Evolutionary conservation across 2,888 invertebrate species (phyloP).

Genomic region (Xiphydria camelus): DNA sequence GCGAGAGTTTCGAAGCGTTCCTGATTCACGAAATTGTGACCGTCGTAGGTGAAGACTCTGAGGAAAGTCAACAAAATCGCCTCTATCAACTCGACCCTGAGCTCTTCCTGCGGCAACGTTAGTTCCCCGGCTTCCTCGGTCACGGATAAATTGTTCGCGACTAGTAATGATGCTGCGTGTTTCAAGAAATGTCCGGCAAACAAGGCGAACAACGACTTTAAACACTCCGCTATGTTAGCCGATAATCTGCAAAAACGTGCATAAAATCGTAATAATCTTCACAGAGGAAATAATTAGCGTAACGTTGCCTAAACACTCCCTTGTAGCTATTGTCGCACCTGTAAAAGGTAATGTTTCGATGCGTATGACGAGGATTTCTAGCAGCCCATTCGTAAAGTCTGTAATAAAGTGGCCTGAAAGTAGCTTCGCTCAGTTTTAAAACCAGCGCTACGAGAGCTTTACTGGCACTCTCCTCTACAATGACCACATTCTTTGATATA

Average conservation of each 20-base stretch:
- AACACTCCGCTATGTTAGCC: conserved; percentile 74
- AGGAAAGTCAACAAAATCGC: conserved; percentile 76
- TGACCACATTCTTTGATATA: conserved; percentile 59
- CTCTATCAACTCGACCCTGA: conserved; percentile 62
- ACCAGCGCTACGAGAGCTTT: conserved; percentile 79
- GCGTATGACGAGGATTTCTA: conserved; percentile 65
- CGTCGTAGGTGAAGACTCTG: conserved; percentile 80
- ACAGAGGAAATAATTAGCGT: background rate
- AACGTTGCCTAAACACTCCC: no score
- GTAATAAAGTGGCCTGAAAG: conserved; percentile 86
- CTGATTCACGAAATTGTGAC: conserved; percentile 80
- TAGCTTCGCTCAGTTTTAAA: conserved; percentile 84
- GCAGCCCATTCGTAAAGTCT: conserved; percentile 88
- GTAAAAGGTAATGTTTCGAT: conserved; percentile 80
- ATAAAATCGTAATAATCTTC: conserved; percentile 1
- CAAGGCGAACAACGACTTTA: conserved; percentile 87
- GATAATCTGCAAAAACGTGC: conserved; percentile 69
- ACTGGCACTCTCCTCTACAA: conserved; percentile 75
- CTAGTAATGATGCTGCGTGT: conserved; percentile 76
- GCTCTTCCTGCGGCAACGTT: conserved; percentile 57
- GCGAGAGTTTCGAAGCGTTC: conserved; percentile 83
- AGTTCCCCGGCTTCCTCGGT: conserved; percentile 61
- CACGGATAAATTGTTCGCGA: conserved; percentile 69
- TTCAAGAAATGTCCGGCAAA: conserved; percentile 86
- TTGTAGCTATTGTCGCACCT: conserved; percentile 64